A percentile compares a stretch with the other conserved stretches of the same genome.
phyloP scores from a whole-genome alignment of 2,113 vertebrate genomes.

The Spermophilus dauricus region DNA sequence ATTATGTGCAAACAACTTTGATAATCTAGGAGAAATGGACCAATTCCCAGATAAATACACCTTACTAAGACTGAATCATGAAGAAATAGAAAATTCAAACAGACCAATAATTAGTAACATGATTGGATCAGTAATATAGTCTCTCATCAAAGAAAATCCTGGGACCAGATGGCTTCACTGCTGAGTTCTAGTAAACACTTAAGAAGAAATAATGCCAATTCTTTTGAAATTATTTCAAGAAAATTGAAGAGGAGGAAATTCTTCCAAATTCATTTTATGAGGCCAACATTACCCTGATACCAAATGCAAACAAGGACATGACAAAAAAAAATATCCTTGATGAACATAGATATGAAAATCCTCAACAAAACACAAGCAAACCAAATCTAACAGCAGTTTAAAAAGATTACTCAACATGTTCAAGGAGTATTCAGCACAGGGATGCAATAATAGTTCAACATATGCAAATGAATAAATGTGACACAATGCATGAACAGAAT shows the following conservation, averaged over 20 bases:
- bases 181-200: not conserved
- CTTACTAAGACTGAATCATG: not conserved
- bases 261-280: not conserved
- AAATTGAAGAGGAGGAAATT: not conserved
- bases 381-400: not conserved
- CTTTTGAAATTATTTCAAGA: not conserved
- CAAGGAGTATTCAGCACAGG: not conserved
- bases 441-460: not conserved
- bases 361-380: not conserved
- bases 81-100: not conserved
- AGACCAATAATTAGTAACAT: not conserved
- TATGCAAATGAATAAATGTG: not conserved
- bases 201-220: not conserved
- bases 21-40: not conserved
- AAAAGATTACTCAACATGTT: not conserved
- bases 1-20: not conserved
- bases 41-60: not conserved
- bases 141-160: not conserved
- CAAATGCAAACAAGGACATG: not conserved
- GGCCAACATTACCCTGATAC: not conserved
- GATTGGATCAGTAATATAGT: not conserved
- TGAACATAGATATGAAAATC: not conserved
- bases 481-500: not conserved
- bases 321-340: not conserved
- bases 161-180: not conserved